These are phyloP conservation scores for Mythimna albipuncta DNA, from an alignment of 2,888 invertebrate species.

Conservation along the genomic window DNA sequence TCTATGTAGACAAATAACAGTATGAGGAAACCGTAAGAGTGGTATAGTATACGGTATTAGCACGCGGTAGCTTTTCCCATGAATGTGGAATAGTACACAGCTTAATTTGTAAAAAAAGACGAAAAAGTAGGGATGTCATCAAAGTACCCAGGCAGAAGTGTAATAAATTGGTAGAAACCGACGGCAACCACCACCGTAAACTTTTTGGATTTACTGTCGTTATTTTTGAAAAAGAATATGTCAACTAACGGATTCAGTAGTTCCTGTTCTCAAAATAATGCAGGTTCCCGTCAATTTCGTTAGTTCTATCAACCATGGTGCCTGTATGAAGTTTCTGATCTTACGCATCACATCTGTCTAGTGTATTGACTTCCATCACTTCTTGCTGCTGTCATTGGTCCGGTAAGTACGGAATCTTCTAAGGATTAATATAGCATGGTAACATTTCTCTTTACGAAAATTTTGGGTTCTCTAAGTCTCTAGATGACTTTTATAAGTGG, in stretches of 20 bases:
- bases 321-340: constrained; percentile 28
- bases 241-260: not conserved
- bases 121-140: not conserved
- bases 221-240: not conserved
- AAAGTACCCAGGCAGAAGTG: not conserved
- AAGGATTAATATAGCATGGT: not conserved
- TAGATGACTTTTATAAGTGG: constrained; percentile 1
- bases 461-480: constrained; percentile 3
- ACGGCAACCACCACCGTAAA: not conserved
- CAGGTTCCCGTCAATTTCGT: constrained; percentile 16
- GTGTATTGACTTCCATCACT: constrained; percentile 8
- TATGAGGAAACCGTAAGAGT: constrained; percentile 14
- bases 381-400: not conserved
- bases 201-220: not conserved
- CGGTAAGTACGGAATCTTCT: not conserved
- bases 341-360: constrained; percentile 16
- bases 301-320: constrained; percentile 23
- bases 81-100: not conserved
- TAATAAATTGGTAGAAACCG: not conserved
- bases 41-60: constrained; percentile 8
- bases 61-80: not conserved
- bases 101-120: not conserved
- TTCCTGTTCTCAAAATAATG: not conserved
- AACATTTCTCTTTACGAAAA: not conserved
- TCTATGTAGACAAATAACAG: constrained; percentile 23